A percentile compares a stretch with the other conserved stretches of the same genome.
Conservation (phyloP, 2,113 vertebrate genomes). For the Sapajus apella region DNA sequence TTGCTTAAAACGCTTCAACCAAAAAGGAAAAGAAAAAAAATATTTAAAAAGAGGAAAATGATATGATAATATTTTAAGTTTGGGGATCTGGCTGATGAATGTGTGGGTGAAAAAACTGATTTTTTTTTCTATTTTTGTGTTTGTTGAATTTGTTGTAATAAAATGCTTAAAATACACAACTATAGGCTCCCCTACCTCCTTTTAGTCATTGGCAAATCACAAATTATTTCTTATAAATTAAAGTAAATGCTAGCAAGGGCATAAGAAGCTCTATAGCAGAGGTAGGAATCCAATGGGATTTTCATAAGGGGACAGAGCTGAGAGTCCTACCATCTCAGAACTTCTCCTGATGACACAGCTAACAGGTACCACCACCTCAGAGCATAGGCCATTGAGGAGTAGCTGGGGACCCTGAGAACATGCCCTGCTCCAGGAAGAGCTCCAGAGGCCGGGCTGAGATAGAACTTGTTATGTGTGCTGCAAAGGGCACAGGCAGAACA, state of each 20-base stretch:
- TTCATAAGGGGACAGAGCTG: background rate
- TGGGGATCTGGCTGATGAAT: background rate
- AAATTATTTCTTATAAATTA: background rate
- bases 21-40: background rate
- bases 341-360: background rate
- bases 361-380: rapidly evolving
- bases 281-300: too few relatives aligned
- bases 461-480: background rate
- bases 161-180: background rate
- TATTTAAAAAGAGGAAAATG: background rate
- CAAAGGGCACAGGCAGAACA: background rate
- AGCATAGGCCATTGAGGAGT: rapidly evolving
- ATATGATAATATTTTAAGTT: background rate
- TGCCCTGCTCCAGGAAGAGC: background rate
- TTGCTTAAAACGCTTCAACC: background rate
- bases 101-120: background rate
- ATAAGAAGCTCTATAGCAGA: background rate
- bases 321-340: rapidly evolving
- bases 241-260: background rate
- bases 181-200: background rate
- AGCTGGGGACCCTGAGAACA: too few relatives aligned
- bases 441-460: background rate
- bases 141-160: background rate
- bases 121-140: background rate
- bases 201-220: background rate